Percentiles rank a stretch among this genome's conserved stretches.
Conservation (phyloP, 92 coral and sea anemone genomes). For the Phenganax marumi region DNA sequence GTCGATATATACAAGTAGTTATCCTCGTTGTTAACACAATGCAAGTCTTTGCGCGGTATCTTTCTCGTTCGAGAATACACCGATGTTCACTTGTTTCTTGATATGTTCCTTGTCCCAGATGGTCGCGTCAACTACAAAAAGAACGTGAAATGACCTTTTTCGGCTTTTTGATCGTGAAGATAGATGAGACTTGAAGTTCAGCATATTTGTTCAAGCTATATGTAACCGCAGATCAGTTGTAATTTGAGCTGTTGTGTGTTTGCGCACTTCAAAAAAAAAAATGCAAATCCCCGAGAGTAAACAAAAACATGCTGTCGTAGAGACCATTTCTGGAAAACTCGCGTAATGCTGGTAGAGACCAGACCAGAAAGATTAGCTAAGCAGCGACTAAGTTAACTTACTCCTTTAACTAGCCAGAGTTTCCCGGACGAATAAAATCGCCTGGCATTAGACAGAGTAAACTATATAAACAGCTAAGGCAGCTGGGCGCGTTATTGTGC, state of each 20-base stretch:
- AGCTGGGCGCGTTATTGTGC: too few species aligned
- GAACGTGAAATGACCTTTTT: neutral
- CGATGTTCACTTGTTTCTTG: neutral
- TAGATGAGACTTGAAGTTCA: neutral
- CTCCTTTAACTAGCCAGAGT: too few species aligned
- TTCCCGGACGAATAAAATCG: too few species aligned
- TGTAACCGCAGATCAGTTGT: neutral
- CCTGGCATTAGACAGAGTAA: too few species aligned
- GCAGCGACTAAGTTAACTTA: too few species aligned
- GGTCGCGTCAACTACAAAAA: conserved; percentile 7
- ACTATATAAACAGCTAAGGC: too few species aligned
- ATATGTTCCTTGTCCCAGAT: neutral
- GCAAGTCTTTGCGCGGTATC: neutral
- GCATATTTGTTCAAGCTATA: neutral
- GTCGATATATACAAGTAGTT: neutral
- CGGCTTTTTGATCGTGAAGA: neutral
- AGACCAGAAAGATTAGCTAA: too few species aligned
- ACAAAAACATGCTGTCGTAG: too few species aligned
- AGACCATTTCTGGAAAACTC: too few species aligned
- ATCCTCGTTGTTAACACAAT: neutral
- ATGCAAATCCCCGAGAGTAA: neutral
- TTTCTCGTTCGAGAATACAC: neutral
- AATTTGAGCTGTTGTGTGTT: neutral
- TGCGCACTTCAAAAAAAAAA: neutral
- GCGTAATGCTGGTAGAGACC: too few species aligned